Base-by-base conservation (phyloP, 2,797 vertebrate species). In the Hippoglossus hippoglossus region DNA sequence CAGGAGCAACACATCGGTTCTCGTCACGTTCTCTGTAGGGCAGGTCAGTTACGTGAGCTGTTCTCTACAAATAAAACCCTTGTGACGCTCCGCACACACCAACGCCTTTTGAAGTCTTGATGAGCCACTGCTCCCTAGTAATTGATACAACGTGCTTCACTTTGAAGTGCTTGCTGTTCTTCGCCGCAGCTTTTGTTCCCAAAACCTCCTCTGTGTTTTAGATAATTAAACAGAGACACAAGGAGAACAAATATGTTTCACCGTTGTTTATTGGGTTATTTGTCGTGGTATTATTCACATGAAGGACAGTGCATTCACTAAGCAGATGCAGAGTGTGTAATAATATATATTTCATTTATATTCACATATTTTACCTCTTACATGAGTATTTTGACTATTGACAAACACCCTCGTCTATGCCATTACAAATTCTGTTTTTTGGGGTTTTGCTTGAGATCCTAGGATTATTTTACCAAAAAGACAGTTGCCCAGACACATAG, bases 71-170 rank as follows among this genome's bases (percentile, higher is more conserved):
- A 81, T 59, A 31, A 78, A 59, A 64, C 71, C 67, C 59, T 67
- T 44, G 10, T 59, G 16, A 54, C 31, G 31, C 36, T 62, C 13
- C 11, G 59, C 41, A 46, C 39, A 64, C 36, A 28, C 22, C 56
- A 41, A 31, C 50, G 26, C 31, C 58, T 58, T 81, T 65, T 67
- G 58, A 76, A 79, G 72, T 64, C 57, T 61, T 26, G 4, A 57
- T 28, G 58, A 65, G 53, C 2, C 39, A 46, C 46, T 22, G 13
- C 65, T 15, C 50, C 57, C 44, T 26, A 18, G 8, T 58, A 36
- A 79, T 54, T 58, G 25, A 31, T n/a, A 24, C 26, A 50, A 55
- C 63, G n/a, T 57, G 22, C 41, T 47, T 1, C 19, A 69, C 26
- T 61, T 28, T 64, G 44, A 67, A 61, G 62, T 41, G 66, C 16